Evolutionary conservation across 2,113 vertebrate genomes (phyloP).

Genomic region (Theristicus caerulescens): DNA sequence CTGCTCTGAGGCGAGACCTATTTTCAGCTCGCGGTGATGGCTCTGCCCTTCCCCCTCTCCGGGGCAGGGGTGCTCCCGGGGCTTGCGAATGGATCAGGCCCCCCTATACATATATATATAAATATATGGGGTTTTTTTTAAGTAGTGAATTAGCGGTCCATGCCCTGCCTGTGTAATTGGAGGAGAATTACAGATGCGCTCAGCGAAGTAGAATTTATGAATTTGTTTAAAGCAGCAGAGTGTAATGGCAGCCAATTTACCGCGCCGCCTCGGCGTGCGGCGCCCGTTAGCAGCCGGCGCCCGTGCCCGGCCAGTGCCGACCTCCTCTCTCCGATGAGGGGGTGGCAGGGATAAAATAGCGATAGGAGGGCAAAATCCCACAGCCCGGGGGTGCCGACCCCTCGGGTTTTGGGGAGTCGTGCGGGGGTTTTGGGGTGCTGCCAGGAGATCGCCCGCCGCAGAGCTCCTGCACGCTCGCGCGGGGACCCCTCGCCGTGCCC

Average conservation of each 20-base stretch:
- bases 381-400: not conserved
- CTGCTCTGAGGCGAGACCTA: not conserved
- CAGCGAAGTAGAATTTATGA: conserved; percentile 41
- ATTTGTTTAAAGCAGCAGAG: conserved; percentile 53
- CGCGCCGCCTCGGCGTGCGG: not conserved
- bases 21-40: not conserved
- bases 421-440: not conserved
- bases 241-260: conserved; percentile 40
- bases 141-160: conserved; percentile 24
- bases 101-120: not conserved
- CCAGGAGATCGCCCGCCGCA: not conserved
- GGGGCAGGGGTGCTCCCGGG: not conserved
- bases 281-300: not conserved
- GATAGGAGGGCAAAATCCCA: not conserved
- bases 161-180: conserved; percentile 6
- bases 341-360: not conserved
- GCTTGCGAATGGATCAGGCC: not conserved
- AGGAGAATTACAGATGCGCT: conserved; percentile 56
- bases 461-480: not conserved
- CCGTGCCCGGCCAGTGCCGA: not conserved
- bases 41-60: not conserved
- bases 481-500: not conserved
- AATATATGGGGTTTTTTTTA: not conserved
- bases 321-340: not conserved
- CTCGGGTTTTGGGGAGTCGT: not conserved